phyloP scores from a whole-genome alignment of 2,888 invertebrate species.

The Rotaria magnacalcarata region DNA sequence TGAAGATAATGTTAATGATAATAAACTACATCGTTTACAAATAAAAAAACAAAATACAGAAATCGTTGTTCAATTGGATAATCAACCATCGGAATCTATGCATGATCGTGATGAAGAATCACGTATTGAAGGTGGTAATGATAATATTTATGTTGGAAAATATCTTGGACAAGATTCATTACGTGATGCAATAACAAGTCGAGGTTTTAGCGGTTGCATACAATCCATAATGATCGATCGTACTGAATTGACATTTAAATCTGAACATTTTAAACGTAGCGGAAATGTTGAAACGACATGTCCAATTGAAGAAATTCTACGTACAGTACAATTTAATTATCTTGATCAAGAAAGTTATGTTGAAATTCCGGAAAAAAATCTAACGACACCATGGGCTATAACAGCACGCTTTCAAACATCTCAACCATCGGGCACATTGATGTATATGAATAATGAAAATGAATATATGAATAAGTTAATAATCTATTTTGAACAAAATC shows the following conservation, averaged over 20 bases:
- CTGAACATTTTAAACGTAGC: constrained; percentile 11
- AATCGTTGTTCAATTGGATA: background rate
- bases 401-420: background rate
- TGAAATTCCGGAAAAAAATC: background rate
- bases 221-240: constrained; percentile 17
- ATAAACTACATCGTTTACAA: constrained; percentile 25
- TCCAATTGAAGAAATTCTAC: background rate
- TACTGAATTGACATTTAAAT: constrained; percentile 33
- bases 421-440: background rate
- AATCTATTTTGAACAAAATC: background rate
- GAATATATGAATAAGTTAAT: background rate
- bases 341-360: constrained; percentile 20
- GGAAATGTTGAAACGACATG: constrained; percentile 4
- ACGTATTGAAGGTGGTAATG: constrained; percentile 26
- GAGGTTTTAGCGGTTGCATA: constrained; percentile 34
- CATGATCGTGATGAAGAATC: constrained; percentile 30
- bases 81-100: background rate
- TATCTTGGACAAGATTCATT: constrained; percentile 35
- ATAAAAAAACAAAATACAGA: constrained; percentile 10
- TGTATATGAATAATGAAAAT: constrained; percentile 12
- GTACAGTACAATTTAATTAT: constrained; percentile 29
- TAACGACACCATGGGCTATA: constrained; percentile 30
- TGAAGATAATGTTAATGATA: constrained; percentile 19
- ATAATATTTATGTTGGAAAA: constrained; percentile 30
- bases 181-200: constrained; percentile 21